Evolutionary conservation across 2,888 invertebrate species (phyloP), one percentile per base, ranked within the genome.

Genomic region (Drosophila colorata): DNA sequence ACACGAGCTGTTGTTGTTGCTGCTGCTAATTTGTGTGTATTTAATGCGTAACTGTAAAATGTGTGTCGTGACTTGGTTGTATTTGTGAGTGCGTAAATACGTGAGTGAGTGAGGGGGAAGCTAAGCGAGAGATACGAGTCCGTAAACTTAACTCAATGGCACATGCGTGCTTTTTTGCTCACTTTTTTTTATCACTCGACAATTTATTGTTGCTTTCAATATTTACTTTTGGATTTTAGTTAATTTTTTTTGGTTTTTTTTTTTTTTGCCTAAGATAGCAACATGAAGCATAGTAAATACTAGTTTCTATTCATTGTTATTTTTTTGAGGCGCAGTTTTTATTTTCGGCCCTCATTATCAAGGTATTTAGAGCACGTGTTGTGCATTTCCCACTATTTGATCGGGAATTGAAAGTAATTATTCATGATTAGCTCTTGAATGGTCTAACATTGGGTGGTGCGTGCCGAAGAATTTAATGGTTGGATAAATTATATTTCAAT

Each of bases 1-100:
- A 52, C 35, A 25, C 20, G 33, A 33, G 33, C 25, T 28, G 8
- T 28, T 28, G n/a, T 58, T 63, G 53, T 60, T 64, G 47, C 55
- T 67, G 18, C 46, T 56, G 61, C 71, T 72, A 75, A 65, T 75
- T 75, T 60, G 67, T 56, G 49, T 60, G 46, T 56, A n/a, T 70
- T 63, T 48, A 37, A 33, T 83, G 88, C 85, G 87, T 85, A 85
- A 85, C 85, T 88, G 85, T 88, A 87, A 88, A 87, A 73, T 87
- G 82, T 79, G 85, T 82, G 87, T 77, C 74, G 77, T 71, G 80
- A 56, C 59, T 68, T 28, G 52, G 40, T 20, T 16, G 47, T 38
- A 20, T 48, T 2, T 16, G 35, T 33, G 53, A 35, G 56, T 55
- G 69, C 43, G 67, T 55, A 41, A 38, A 33, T 37, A 11, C 37